A percentile compares a stretch with the other conserved stretches of the same genome.
Evolutionary conservation across 1,140 invertebrate species (phyloP).

Genomic region (Habropoda laboriosa): DNA sequence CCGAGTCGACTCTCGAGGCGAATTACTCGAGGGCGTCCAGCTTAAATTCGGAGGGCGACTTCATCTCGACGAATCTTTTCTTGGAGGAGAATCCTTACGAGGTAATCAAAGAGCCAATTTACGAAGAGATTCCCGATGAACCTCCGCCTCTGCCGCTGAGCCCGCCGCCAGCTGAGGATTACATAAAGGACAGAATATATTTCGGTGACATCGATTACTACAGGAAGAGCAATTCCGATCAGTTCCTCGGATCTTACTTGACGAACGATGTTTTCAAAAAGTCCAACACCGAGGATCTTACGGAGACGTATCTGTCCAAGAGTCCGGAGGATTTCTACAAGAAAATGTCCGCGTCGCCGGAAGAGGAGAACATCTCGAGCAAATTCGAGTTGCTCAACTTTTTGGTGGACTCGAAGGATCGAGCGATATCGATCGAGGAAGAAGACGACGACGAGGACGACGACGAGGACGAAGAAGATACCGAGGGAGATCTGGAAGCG

Average conservation of each 20-base stretch:
- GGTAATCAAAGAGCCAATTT: constrained; percentile 92
- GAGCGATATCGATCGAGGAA: constrained; percentile 82
- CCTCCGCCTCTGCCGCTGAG: constrained; percentile 89
- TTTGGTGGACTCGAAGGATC: constrained; percentile 88
- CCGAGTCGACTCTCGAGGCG: constrained; percentile 73
- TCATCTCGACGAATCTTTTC: constrained; percentile 74
- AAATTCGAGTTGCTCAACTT: constrained; percentile 95
- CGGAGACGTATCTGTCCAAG: constrained; percentile 71
- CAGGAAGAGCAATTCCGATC: constrained; percentile 84
- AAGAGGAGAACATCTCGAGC: constrained; percentile 83
- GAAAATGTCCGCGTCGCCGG: constrained; percentile 62
- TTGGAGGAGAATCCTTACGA: constrained; percentile 89
- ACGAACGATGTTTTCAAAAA: constrained; percentile 88
- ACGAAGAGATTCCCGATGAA: constrained; percentile 92
- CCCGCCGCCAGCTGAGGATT: constrained; percentile 84
- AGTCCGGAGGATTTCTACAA: constrained; percentile 74
- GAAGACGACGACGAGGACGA: constrained; percentile 75
- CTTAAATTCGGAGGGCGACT: constrained; percentile 76
- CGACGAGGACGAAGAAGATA: constrained; percentile 77
- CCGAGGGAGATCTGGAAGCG: constrained; percentile 78
- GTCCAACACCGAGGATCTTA: constrained; percentile 76
- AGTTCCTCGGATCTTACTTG: constrained; percentile 91
- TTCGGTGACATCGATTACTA: constrained; percentile 83
- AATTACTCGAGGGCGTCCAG: constrained; percentile 77
- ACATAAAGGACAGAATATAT: constrained; percentile 75